phyloP scores from a whole-genome alignment of 1,140 invertebrate genomes.

The Hormaphis cornu region DNA sequence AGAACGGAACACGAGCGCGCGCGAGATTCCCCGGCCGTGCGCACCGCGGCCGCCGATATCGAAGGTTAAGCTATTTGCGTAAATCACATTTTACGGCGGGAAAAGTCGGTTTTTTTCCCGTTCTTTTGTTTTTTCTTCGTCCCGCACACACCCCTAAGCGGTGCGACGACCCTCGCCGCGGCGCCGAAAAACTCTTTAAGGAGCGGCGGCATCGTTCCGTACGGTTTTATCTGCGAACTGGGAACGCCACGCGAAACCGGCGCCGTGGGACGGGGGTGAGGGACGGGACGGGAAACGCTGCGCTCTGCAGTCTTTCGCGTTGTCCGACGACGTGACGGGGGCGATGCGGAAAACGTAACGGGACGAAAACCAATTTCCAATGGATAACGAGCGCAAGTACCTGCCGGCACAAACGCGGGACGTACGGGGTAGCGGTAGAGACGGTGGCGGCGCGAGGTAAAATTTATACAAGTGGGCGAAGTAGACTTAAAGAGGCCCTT shows the following conservation, averaged over 20 bases:
- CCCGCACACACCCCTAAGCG: constrained; percentile 4
- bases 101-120: constrained; percentile 2
- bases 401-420: no score
- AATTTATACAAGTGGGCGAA: no score
- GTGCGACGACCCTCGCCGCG: constrained; percentile 25
- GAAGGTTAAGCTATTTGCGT: constrained; percentile 32
- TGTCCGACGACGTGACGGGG: no score
- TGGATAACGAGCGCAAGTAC: constrained; percentile 14
- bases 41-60: not conserved
- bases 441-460: no score
- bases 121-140: not conserved
- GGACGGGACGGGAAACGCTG: no score
- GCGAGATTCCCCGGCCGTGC: not conserved
- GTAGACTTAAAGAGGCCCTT: no score
- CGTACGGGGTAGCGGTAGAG: no score
- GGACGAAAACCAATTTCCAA: constrained; percentile 32
- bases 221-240: constrained; percentile 31
- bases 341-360: no score
- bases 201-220: constrained; percentile 7
- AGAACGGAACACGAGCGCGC: constrained; percentile 17
- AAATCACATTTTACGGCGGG: constrained; percentile 25
- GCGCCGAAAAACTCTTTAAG: constrained; percentile 18
- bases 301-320: no score
- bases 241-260: constrained; percentile 27
- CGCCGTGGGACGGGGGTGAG: not conserved